phyloP scores from a whole-genome alignment of 2,797 vertebrate species.

The Nannoperca australis region DNA sequence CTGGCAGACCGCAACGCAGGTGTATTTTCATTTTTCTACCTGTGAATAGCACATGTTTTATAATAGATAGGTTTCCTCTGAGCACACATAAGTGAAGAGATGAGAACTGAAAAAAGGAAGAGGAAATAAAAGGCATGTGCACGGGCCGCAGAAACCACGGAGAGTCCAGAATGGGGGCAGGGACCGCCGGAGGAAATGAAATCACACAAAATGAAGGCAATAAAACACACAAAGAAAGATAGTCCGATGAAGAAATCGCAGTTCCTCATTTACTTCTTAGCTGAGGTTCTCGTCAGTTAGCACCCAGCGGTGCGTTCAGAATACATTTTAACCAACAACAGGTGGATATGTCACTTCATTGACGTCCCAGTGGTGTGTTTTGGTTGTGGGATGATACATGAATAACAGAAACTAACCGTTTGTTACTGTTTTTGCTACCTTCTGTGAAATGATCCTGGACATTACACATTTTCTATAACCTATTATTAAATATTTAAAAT shows the following conservation, averaged over 20 bases:
- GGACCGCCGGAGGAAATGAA: background rate
- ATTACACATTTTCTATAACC: background rate
- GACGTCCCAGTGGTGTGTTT: background rate
- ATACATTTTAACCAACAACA: background rate
- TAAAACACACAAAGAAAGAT: background rate
- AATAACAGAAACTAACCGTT: background rate
- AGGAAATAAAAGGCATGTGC: constrained; percentile 5
- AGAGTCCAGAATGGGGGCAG: constrained; percentile 16
- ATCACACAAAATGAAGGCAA: constrained; percentile 1
- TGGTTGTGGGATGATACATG: background rate
- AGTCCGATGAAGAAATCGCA: background rate
- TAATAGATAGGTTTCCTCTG: background rate
- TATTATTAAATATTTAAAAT: too few species aligned
- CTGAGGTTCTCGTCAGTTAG: background rate
- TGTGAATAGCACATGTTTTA: background rate
- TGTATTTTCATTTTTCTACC: background rate
- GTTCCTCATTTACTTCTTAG: background rate
- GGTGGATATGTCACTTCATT: background rate
- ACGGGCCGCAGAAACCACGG: background rate
- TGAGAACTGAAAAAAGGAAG: constrained; percentile 33
- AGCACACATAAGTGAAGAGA: background rate
- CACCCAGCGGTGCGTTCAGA: background rate
- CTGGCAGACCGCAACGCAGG: background rate
- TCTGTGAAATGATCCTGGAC: background rate
- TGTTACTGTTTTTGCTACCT: background rate